Evolutionary conservation across 2,797 vertebrate genomes (phyloP).

Genomic region (Podarcis lilfordi): DNA sequence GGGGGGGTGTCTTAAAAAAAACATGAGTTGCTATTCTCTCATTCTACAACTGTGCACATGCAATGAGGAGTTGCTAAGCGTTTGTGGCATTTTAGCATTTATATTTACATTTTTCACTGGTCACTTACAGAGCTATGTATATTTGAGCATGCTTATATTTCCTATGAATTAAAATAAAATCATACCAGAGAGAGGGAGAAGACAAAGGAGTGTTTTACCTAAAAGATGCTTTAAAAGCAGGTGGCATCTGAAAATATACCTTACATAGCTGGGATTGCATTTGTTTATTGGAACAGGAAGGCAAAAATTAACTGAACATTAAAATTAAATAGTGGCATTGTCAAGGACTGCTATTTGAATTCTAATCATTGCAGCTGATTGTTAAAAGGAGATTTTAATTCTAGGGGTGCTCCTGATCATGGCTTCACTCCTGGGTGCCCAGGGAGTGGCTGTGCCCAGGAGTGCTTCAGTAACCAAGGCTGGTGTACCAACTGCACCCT

Average conservation of each 20-base stretch:
- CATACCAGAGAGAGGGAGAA: not conserved
- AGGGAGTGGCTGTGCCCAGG: not conserved
- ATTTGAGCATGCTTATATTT: not conserved
- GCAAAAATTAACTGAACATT: not conserved
- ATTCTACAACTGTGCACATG: not conserved
- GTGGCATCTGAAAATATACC: not conserved
- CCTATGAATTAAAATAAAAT: not conserved
- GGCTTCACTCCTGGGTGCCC: not conserved
- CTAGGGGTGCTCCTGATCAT: not conserved
- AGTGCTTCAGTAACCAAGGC: not conserved
- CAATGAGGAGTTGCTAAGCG: not conserved
- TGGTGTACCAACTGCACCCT: not conserved
- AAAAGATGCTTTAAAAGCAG: not conserved
- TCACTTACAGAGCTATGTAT: not conserved
- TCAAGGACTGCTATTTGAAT: not conserved
- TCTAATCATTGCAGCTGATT: not conserved
- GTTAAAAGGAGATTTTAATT: not conserved
- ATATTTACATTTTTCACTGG: not conserved
- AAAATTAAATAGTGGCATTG: not conserved
- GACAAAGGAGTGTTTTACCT: not conserved
- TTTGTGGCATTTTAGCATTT: slow-evolving; percentile 12
- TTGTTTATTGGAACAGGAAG: not conserved
- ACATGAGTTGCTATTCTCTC: slow-evolving; percentile 2
- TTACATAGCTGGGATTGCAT: not conserved
- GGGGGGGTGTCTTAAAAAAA: slow-evolving; percentile 3